Evolutionary conservation across 2,888 invertebrate species (phyloP), one percentile per base, ranked within the genome.

Genomic region (Eurytoma adleriae): DNA sequence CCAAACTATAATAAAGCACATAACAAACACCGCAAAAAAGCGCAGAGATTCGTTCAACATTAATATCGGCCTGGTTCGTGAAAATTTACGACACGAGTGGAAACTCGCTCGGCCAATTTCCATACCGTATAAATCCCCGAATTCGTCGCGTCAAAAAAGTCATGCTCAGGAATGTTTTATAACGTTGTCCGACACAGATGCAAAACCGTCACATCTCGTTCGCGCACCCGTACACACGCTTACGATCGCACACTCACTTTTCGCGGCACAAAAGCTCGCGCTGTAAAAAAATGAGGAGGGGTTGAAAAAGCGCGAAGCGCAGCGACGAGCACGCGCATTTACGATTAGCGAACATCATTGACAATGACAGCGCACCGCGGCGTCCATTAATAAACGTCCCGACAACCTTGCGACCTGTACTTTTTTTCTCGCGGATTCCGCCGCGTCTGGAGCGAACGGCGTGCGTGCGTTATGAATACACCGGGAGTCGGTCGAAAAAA

Each of bases 401-500:
- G 3, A 16, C 27, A 27, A 48, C 16, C 59, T 27, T 13, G 52
- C 56, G 18, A 52, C 40, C 56, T 54, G 20, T 24, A 24, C 52
- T 1, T 40, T 64, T 64, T 62, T 61, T 78, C 62, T 62, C 61
- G 30, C n/a, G 61, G 20, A 40, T 40, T 54, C 30, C 7, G 24
- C 10, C 3, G 56, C 4, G 12, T 2, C 48, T 24, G 72, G 24
- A 62, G 40, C 40, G 40, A 59, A 72, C 16, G 24, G 61, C 50
- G 85, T 86, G 88, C 86, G 87, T 84, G 84, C 83, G 86, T 86
- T 86, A 88, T 87, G 87, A 70, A 54, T 62, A 69, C 50, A 70
- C 40, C 10, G 74, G 64, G 70, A 73, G 69, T 56, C 27, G 30
- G 64, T n/a, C 48, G 64, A 16, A 40, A 64, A 40, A 48, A 48